phyloP scores from a whole-genome alignment of 2,888 invertebrate genomes.

The Linnaemya tessellans region DNA sequence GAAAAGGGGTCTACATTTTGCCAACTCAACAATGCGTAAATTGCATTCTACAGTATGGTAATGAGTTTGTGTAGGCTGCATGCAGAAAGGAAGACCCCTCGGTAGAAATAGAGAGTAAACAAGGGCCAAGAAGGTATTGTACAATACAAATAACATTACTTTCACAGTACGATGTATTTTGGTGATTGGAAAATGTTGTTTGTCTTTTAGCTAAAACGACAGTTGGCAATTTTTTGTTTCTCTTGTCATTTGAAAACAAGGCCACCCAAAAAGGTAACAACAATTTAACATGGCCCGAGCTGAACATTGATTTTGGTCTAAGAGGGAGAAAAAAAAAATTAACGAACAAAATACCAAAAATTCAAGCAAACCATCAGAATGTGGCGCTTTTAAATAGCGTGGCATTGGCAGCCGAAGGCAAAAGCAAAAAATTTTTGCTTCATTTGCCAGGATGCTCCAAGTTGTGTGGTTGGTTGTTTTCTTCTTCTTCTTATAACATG shows the following conservation, averaged over 20 bases:
- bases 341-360: conserved; percentile 19
- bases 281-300: conserved; percentile 51
- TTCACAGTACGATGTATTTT: conserved; percentile 59
- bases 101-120: background rate
- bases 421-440: conserved; percentile 36
- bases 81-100: background rate
- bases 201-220: conserved; percentile 72
- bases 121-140: conserved; percentile 17
- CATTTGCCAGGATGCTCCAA: conserved; percentile 59
- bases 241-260: conserved; percentile 62
- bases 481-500: conserved; percentile 30
- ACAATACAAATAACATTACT: conserved; percentile 44
- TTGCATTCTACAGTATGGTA: conserved; percentile 69
- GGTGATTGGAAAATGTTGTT: conserved; percentile 73
- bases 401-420: conserved; percentile 23
- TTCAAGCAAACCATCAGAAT: conserved; percentile 49
- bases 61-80: conserved; percentile 65
- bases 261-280: conserved; percentile 78
- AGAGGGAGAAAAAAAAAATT: conserved; percentile 18
- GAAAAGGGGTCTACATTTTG: background rate
- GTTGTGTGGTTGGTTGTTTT: conserved; percentile 47
- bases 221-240: conserved; percentile 45
- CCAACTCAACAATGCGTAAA: conserved; percentile 70
- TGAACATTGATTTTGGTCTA: conserved; percentile 66
- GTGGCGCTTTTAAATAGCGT: conserved; percentile 61